Conservation (phyloP, 2,888 invertebrate genomes). For the Drosophila hamatofila region DNA sequence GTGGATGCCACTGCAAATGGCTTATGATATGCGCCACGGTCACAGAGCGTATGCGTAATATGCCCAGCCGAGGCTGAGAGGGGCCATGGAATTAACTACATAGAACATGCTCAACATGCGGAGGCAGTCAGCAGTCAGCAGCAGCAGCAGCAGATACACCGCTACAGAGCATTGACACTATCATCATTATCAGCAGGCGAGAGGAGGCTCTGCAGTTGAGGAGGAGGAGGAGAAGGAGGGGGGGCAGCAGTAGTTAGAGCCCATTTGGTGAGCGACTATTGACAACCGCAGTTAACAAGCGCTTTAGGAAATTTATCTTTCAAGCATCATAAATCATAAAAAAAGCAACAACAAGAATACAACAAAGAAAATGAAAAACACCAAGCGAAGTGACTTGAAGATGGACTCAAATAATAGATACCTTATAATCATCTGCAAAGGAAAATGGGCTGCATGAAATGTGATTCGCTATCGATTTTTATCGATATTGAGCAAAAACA, state of each 20-base stretch:
- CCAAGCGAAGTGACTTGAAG: not conserved
- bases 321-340: constrained; percentile 78
- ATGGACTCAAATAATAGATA: not conserved
- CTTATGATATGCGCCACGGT: constrained; percentile 39
- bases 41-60: constrained; percentile 72
- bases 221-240: not conserved
- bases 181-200: constrained; percentile 49
- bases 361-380: constrained; percentile 11
- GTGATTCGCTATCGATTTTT: not conserved
- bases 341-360: constrained; percentile 10
- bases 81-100: constrained; percentile 18
- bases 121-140: not conserved
- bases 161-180: constrained; percentile 76
- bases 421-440: not conserved
- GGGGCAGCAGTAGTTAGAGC: constrained; percentile 4
- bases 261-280: constrained; percentile 64
- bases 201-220: not conserved
- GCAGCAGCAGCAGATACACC: constrained; percentile 47
- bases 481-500: no score
- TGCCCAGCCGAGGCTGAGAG: constrained; percentile 7
- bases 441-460: not conserved
- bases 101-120: constrained; percentile 37
- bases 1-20: constrained; percentile 34
- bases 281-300: constrained; percentile 76
- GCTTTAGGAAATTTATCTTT: constrained; percentile 76